Evolutionary conservation across 2,888 invertebrate species (phyloP).

Genomic region (Parthenolecanium corni): DNA sequence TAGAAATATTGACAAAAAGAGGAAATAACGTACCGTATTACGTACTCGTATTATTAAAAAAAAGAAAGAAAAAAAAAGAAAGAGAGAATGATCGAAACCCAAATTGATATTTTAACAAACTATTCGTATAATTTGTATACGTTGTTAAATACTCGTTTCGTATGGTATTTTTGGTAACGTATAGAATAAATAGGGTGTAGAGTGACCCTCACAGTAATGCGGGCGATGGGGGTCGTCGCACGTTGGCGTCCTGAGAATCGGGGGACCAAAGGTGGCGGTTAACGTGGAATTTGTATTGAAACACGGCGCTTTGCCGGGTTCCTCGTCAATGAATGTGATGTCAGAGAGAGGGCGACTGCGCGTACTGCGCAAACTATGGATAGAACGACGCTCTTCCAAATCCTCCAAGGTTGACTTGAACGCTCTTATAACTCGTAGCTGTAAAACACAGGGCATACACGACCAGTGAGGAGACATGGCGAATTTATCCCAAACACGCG

Average conservation of each 20-base stretch:
- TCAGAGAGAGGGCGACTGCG: constrained; percentile 67
- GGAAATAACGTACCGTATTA: background rate
- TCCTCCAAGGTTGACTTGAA: constrained; percentile 99
- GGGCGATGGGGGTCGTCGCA: constrained; percentile 36
- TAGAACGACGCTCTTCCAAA: constrained; percentile 95
- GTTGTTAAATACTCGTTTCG: constrained; percentile 56
- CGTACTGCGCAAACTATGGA: constrained; percentile 81
- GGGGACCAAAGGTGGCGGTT: constrained; percentile 31
- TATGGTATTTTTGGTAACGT: constrained; percentile 52
- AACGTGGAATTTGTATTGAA: constrained; percentile 29
- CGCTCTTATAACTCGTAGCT: constrained; percentile 99
- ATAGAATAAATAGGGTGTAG: constrained; percentile 27
- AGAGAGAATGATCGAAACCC: constrained; percentile 18
- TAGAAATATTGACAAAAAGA: background rate
- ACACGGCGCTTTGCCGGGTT: constrained; percentile 37
- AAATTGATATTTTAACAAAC: background rate
- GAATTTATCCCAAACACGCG: constrained; percentile 24
- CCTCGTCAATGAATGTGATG: constrained; percentile 73
- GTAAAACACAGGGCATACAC: constrained; percentile 45
- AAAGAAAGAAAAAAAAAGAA: constrained; percentile 31
- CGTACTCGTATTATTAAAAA: constrained; percentile 26
- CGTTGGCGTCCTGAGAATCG: constrained; percentile 30
- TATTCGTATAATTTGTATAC: background rate
- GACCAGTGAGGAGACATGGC: constrained; percentile 23
- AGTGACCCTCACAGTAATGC: constrained; percentile 38